Evolutionary conservation across 2,888 invertebrate species (phyloP), one percentile per base, ranked within the genome.

Genomic region (Elegia similella): DNA sequence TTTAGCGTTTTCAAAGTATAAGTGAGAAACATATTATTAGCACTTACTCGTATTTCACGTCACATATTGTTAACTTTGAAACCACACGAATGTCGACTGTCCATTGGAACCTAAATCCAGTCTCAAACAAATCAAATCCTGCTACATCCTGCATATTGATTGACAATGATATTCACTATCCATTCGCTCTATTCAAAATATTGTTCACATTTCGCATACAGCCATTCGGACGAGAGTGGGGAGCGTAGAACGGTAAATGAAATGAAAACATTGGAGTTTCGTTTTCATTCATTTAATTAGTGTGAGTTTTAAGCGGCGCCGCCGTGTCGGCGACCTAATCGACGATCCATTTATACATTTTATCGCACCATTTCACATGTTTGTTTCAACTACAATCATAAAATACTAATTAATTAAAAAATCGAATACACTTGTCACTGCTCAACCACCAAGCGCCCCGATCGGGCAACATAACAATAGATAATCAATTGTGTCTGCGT

Each of bases 231-330:
- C 57, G 68, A 62, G 72, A 68, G 69, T 72, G 73, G 73, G 73
- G 74, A 73, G 73, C 74, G 79, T 79, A 78, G 80, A 75, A 82
- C 76, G 80, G 79, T 80, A 86, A 89, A 88, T 88, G 86, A 83
- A 89, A 88, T 82, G 86, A 88, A 89, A 90, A 88, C 88, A 88
- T 85, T 81, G 65, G 81, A 85, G 87, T 86, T 89, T 86, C 85
- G 79, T 87, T 89, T 88, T 89, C 86, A 87, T 88, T 85, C 79
- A 84, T 88, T 88, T 86, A 88, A 89, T 89, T 90, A 89, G 85
- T 68, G 66, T 66, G 81, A 83, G 84, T 85, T 87, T 86, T 78
- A 85, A 82, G 75, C 78, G 86, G 84, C 88, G 86, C 84, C 88
- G 72, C 74, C 59, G 72, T 76, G 85, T 80, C 87, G 84, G 80